Base-by-base conservation (phyloP, 2,888 invertebrate species). In the Andrena dorsata region DNA sequence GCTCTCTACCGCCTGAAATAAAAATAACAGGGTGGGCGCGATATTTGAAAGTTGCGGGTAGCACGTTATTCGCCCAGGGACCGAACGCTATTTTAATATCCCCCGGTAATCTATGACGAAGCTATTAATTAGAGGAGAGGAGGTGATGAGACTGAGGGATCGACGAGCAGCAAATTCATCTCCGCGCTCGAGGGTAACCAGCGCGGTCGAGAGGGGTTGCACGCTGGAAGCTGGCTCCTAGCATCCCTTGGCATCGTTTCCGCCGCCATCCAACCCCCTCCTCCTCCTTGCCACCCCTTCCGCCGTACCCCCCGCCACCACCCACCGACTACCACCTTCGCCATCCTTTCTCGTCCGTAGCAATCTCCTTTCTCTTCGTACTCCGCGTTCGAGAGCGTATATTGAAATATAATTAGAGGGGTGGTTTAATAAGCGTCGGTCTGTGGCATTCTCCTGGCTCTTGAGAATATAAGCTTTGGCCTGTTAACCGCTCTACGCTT, bases 381-480 rank as follows among this genome's bases (percentile, higher is more conserved):
- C 80, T 73, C 53, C 76, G 66, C 72, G 77, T 77, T 84, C 88
- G 86, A 77, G 70, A 77, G 80, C 87, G 83, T 82, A 89, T 90
- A 91, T 91, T 92, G 91, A 91, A 91, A 91, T 92, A 91, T 91
- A 91, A 91, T 91, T 91, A 92, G 91, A 88, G 56, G 41, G 88
- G 85, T 84, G 88, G 90, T 92, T 92, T 91, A 92, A 92, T 91
- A 91, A 90, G 89, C 89, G 87, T 88, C 83, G 90, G 90, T 88
- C 85, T 88, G 90, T 80, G 92, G 92, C 88, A 90, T 88, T 82
- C 73, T 81, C 82, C 65, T 80, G 81, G 87, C 83, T 80, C 85
- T 82, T 80, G 80, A 87, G 83, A 87, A 85, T 82, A 72, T 80
- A 83, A 86, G 88, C 88, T 83, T 80, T 81, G 84, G 78, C 80